Evolutionary conservation across 1,140 invertebrate species (phyloP).

Genomic region (Hesperophylax magnus): DNA sequence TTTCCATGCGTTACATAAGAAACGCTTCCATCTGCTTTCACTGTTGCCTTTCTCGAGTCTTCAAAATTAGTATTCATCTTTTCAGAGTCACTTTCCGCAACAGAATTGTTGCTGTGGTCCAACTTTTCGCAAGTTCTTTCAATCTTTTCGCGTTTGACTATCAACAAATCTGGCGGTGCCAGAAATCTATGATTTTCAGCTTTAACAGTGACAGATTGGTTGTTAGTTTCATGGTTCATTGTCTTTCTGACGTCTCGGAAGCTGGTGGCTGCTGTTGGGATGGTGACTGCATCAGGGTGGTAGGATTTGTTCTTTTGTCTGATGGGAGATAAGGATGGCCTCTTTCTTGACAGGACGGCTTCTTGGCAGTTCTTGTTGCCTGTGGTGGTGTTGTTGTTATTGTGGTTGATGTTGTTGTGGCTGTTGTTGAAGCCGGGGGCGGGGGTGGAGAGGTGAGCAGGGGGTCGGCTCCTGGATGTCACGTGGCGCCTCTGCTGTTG

Average conservation of each 20-base stretch:
- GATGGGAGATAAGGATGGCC: neutral
- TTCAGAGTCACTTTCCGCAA: too few relatives aligned
- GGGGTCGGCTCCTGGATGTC: neutral
- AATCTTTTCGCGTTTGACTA: too few relatives aligned
- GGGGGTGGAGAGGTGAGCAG: neutral
- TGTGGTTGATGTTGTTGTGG: slow-evolving; percentile 1
- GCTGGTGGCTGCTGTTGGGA: neutral
- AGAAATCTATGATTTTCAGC: neutral
- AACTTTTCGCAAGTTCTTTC: too few relatives aligned
- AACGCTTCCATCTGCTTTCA: too few relatives aligned
- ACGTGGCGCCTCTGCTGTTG: neutral
- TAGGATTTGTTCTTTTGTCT: neutral
- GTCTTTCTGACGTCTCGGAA: slow-evolving; percentile 5
- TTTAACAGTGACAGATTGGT: neutral
- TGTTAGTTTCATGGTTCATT: neutral
- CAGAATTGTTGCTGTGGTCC: too few relatives aligned
- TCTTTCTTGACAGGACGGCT: neutral
- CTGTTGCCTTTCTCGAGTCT: too few relatives aligned
- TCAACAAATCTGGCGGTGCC: neutral
- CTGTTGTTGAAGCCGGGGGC: neutral
- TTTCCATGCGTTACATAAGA: too few relatives aligned
- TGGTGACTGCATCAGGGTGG: neutral
- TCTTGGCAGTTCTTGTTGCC: slow-evolving; percentile 21
- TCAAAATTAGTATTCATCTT: too few relatives aligned
- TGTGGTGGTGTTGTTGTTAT: slow-evolving; percentile 27